Base-by-base conservation (phyloP, 2,113 vertebrate genomes). In the Cairina moschata region DNA sequence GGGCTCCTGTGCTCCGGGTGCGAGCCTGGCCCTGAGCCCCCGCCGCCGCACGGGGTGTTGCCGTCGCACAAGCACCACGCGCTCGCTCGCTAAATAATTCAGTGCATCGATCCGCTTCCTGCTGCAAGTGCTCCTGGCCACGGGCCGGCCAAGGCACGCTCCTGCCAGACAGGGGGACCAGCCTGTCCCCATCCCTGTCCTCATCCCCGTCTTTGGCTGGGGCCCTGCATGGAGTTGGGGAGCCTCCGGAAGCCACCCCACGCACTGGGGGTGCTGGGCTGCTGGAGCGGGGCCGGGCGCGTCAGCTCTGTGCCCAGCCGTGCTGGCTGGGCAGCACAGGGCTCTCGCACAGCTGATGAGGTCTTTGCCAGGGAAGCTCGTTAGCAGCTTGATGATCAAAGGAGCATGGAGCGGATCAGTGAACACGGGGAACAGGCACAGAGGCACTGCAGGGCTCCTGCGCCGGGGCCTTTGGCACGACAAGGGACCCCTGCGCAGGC, bases 11-110 rank as follows among this genome's bases (percentile, higher is more conserved):
- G 31, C 44, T 26, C 60, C 0, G 1, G 17, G 12, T n/a, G 40
- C 5, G 9, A 84, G 26, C 0, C 0, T 1, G 26, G 63, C 56
- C 34, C 44, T 1, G 0, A 10, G 77, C 4, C 54, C 63, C 23
- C 11, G 40, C 32, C 14, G 38, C 38, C 32, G 0, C 0, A 1
- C 2, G 0, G 32, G 42, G 34, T 16, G 22, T 13, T 48, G 55
- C 74, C 5, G 5, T 46, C 0, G 0, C 55, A 0, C 55, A 42
- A 74, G 50, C 11, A 2, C 85, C 40, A 34, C 2, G 6, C 5
- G 11, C 54, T 72, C 26, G 40, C 13, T 56, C 3, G 8, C 50
- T 88, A 71, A 88, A 25, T 74, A 92, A 92, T 71, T 84, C 79
- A 78, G 59, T 1, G 8, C 86, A 74, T 87, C 1, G 11, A 82